Evolutionary conservation across 2,888 invertebrate species (phyloP), one percentile per base, ranked within the genome.

Genomic region (Oscheius sp.): DNA sequence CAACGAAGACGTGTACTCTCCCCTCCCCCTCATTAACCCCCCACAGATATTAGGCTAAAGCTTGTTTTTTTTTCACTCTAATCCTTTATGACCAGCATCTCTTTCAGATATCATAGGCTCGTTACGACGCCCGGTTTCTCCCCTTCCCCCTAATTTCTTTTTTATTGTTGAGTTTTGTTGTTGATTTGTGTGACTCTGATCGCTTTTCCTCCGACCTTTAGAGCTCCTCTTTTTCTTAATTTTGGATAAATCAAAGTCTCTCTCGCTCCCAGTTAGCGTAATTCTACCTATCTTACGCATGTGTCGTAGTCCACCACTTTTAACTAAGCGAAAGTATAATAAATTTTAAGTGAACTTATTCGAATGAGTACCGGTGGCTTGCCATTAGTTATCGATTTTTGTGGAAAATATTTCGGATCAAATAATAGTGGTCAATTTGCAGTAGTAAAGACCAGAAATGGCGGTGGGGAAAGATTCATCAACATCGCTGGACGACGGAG

Each of bases 121-220:
- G 48, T 48, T 32, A 29, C 21, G 51, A 51, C 13, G 21, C 29
- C 35, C 53, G 68, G 68, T 55, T 35, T 55, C 65, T 42, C 55
- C 21, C 55, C 29, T 13, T 32, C 13, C 9, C 55, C 9, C 29
- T 21, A 21, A 21, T 21, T 29, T 42, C 7, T 42, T 42, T 48
- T 63, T 29, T 50, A 11, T 65, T 65, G 68, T 68, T 68, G 68
- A 68, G 21, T 68, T 60, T 68, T 68, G 68, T 66, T 66, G 66
- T 68, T 68, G 53, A 53, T 68, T 63, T 63, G 37, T 58, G 37
- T 21, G 21, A 21, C 21, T 13, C 68, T 68, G 53, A 21, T 32
- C 65, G 65, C 32, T 33, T 55, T 35, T 55, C 21, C 21, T 21
- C 21, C 21, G 21, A 21, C 21, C 21, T 21, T 21, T 21, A 21